Evolutionary conservation across 2,113 vertebrate species (phyloP).

Genomic region (Beaufortia kweichowensis): DNA sequence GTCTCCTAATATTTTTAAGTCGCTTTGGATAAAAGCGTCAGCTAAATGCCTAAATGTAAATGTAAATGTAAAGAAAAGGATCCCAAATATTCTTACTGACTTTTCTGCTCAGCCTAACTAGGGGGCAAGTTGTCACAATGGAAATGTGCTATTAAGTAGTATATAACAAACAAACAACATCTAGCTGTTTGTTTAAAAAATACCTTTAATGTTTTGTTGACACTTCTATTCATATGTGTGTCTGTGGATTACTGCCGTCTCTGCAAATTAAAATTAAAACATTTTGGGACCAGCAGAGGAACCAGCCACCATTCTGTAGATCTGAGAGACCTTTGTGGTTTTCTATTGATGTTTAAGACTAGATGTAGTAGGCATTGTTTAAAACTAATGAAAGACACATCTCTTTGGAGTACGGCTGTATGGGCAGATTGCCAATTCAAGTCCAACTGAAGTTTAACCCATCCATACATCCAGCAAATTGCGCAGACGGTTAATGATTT

Average conservation of each 20-base stretch:
- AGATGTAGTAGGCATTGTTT: conserved; percentile 1
- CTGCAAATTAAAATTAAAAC: background rate
- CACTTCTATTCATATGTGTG: too few species aligned
- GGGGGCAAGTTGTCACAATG: too few species aligned
- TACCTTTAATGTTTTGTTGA: too few species aligned
- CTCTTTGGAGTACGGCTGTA: conserved; percentile 28
- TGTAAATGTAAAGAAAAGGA: too few species aligned
- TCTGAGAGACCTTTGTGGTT: background rate
- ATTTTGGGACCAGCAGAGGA: background rate
- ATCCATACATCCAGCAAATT: conserved; percentile 21
- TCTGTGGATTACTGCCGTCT: too few species aligned
- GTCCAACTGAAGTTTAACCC: conserved; percentile 24
- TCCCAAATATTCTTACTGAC: too few species aligned
- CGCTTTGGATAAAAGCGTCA: too few species aligned
- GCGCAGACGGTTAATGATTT: conserved; percentile 17
- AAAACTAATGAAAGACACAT: conserved; percentile 31
- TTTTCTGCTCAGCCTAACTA: too few species aligned
- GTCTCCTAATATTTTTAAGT: too few species aligned
- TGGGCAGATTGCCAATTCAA: conserved; percentile 35
- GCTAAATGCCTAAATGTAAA: too few species aligned
- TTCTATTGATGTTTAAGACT: conserved; percentile 19
- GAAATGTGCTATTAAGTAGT: too few species aligned
- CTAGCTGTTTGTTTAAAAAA: too few species aligned
- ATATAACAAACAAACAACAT: background rate
- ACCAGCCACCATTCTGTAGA: conserved; percentile 20